Evolutionary conservation across 2,113 vertebrate species (phyloP).

Genomic region (Puntigrus tetrazona): DNA sequence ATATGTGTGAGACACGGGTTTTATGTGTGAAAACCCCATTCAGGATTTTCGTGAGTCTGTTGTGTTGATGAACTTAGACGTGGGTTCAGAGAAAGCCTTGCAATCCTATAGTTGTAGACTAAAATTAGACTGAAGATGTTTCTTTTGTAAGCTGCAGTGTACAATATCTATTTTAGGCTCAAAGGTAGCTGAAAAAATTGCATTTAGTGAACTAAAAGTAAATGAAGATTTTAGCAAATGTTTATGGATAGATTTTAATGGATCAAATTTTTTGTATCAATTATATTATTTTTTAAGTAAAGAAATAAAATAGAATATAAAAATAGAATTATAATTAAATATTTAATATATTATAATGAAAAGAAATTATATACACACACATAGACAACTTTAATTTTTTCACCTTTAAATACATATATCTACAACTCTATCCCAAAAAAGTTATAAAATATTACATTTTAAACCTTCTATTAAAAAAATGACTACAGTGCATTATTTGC

Average conservation of each 20-base stretch:
- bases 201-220: not conserved
- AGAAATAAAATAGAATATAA: not conserved
- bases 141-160: not conserved
- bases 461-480: not conserved
- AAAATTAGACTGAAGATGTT: not conserved
- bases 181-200: not conserved
- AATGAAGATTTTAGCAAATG: not conserved
- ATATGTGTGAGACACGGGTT: conserved; percentile 10
- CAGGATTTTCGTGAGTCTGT: conserved; percentile 8
- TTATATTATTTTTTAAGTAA: too few relatives aligned
- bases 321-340: not conserved
- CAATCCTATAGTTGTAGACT: not conserved
- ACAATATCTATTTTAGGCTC: not conserved
- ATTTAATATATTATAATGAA: too few relatives aligned
- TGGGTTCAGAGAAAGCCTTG: not conserved
- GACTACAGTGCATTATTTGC: not conserved
- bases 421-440: too few relatives aligned
- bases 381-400: too few relatives aligned
- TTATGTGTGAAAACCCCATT: conserved; percentile 28
- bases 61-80: not conserved
- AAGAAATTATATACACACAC: too few relatives aligned
- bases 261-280: too few relatives aligned
- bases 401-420: too few relatives aligned
- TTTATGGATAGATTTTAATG: too few relatives aligned
- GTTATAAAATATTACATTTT: not conserved